Base-by-base conservation (phyloP, 1,140 invertebrate species). In the Tetragonula clypearis region DNA sequence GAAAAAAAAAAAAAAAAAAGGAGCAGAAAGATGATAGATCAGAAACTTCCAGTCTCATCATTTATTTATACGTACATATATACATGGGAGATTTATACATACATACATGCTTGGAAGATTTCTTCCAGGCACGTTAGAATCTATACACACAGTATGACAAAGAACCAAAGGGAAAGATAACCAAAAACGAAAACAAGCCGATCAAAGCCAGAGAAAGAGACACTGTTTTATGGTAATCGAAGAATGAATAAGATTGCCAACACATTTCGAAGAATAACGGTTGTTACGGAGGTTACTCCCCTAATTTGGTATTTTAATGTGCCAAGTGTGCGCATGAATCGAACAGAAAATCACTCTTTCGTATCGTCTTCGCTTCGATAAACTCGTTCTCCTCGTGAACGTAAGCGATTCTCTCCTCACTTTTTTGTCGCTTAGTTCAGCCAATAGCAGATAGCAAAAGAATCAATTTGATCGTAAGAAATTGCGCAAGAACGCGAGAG, bases 31-130 rank as follows among this genome's bases (percentile, higher is more conserved):
- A 35, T 3, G 14, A 21, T 19, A 19, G 41, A 6, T 69, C 23
- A 76, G 53, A 79, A 79, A 72, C 60, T 79, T 87, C 65, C 58
- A 84, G 71, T 71, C 17, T n/a, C 11, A 5, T 55, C 15, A 12
- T 77, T 17, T 62, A 19, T 56, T n/a, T 14, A n/a, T 49, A 49
- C 41, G 8, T 49, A 49, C 41, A 49, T 49, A n/a, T 65, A 49
- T 11, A 23, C 23, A 1, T 62, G 30, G 30, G 30, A 30, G 1
- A 62, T 62, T 4, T 62, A 62, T 35, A n/a, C 1, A 9, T 17
- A 30, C 8, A 66, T 17, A n/a, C 1, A 66, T 17, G 15, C 26
- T 66, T 66, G 0, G 5, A 6, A 1, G 26, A 30, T 9, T 30
- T 17, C 17, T 66, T 26, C 15, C 15, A 26, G 23, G 15, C 14